Evolutionary conservation across 2,797 vertebrate genomes (phyloP).

Genomic region (Setipinna tenuifilis): DNA sequence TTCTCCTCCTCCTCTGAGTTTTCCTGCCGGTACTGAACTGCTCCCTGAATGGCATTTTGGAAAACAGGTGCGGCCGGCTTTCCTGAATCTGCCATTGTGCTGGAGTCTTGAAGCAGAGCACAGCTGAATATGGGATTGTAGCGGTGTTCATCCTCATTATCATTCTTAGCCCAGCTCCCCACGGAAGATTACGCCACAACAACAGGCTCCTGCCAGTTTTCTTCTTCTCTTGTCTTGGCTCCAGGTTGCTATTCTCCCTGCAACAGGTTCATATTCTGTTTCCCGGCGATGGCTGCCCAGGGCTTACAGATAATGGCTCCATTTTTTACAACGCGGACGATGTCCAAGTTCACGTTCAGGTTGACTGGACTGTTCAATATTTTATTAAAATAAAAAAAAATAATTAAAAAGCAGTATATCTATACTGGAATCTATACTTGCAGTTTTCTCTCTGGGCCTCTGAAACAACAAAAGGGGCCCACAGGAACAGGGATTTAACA

Average conservation of each 20-base stretch:
- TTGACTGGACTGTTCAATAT: neutral
- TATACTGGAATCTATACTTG: neutral
- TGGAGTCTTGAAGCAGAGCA: neutral
- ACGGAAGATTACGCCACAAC: neutral
- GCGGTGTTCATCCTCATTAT: neutral
- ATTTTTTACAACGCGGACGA: neutral
- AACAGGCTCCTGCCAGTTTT: neutral
- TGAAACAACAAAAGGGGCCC: neutral
- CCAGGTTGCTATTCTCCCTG: neutral
- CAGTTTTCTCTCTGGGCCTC: neutral
- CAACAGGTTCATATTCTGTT: slow-evolving; percentile 11
- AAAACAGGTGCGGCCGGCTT: neutral
- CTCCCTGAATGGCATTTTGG: neutral
- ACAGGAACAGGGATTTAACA: slow-evolving; percentile 19
- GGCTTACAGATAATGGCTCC: neutral
- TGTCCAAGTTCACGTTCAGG: slow-evolving; percentile 14
- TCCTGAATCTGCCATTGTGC: neutral
- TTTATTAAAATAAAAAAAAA: neutral
- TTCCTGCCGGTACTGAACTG: neutral
- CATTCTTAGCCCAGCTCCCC: neutral
- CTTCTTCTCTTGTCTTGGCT: slow-evolving; percentile 5
- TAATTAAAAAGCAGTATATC: neutral
- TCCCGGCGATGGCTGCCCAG: neutral
- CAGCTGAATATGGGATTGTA: neutral
- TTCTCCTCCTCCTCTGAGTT: neutral